Evolutionary conservation across 2,113 vertebrate species (phyloP).

Genomic region (Perca schrenkii): DNA sequence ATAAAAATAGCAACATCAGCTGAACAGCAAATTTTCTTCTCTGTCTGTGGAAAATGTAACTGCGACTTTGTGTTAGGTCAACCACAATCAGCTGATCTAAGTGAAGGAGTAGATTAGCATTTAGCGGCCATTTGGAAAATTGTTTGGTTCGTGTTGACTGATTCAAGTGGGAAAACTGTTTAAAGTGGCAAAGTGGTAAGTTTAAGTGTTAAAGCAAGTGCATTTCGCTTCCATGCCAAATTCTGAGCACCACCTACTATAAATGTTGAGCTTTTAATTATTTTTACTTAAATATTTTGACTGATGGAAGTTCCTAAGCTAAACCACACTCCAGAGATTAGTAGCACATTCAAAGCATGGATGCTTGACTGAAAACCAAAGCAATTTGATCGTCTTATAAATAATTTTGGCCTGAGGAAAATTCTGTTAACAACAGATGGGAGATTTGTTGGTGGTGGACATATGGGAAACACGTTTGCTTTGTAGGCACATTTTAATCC

Average conservation of each 20-base stretch:
- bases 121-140: slow-evolving; percentile 59
- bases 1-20: slow-evolving; percentile 12
- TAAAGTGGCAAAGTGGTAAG: slow-evolving; percentile 25
- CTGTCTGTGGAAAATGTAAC: slow-evolving; percentile 5
- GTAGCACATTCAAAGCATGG: slow-evolving; percentile 48
- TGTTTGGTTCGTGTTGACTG: slow-evolving; percentile 51
- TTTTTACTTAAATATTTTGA: slow-evolving; percentile 23
- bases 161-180: slow-evolving; percentile 23
- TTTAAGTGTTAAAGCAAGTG: slow-evolving; percentile 67
- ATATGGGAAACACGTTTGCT: slow-evolving; percentile 52
- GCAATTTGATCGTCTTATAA: slow-evolving; percentile 52
- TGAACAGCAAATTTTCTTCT: slow-evolving; percentile 3
- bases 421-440: slow-evolving; percentile 40
- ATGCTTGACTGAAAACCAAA: slow-evolving; percentile 74
- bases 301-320: slow-evolving; percentile 24
- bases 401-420: slow-evolving; percentile 37
- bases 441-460: slow-evolving; percentile 32
- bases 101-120: slow-evolving; percentile 49
- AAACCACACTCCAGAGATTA: slow-evolving; percentile 40
- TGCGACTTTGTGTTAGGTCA: slow-evolving; percentile 5
- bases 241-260: slow-evolving; percentile 32
- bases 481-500: slow-evolving; percentile 46
- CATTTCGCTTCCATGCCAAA: slow-evolving; percentile 65
- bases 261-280: slow-evolving; percentile 6
- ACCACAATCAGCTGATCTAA: slow-evolving; percentile 21